phyloP scores from a whole-genome alignment of 2,888 invertebrate species.

The Rhagonycha fulva region DNA sequence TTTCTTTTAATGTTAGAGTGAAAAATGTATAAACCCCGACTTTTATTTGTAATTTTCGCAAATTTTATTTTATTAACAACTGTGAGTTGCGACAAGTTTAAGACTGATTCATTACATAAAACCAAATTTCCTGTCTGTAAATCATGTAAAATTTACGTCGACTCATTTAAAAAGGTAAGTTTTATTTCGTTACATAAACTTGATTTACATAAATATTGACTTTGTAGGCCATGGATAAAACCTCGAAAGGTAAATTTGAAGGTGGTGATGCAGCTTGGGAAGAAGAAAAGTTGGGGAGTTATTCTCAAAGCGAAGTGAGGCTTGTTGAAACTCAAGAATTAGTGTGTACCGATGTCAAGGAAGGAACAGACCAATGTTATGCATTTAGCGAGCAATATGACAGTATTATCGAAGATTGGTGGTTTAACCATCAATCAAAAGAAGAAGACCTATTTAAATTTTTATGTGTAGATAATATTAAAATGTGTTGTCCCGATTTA shows the following conservation, averaged over 20 bases:
- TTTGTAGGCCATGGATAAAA: constrained; percentile 74
- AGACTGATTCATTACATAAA: constrained; percentile 36
- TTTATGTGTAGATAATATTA: constrained; percentile 78
- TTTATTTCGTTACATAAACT: not conserved
- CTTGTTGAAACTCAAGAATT: constrained; percentile 89
- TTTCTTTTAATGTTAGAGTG: not conserved
- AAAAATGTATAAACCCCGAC: not conserved
- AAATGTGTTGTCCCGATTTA: constrained; percentile 82
- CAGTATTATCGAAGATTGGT: constrained; percentile 84
- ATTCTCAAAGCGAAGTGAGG: constrained; percentile 86
- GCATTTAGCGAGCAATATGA: constrained; percentile 84
- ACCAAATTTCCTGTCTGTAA: constrained; percentile 75
- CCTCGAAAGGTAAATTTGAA: constrained; percentile 85
- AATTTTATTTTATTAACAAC: not conserved
- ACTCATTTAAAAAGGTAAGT: constrained; percentile 70
- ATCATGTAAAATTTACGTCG: constrained; percentile 73
- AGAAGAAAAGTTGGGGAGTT: constrained; percentile 81
- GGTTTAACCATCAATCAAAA: constrained; percentile 66
- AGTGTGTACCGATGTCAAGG: constrained; percentile 76
- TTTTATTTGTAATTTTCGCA: not conserved
- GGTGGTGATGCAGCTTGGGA: constrained; percentile 96
- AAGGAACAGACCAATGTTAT: constrained; percentile 80
- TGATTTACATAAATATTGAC: constrained; percentile 6
- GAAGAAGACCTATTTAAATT: constrained; percentile 66
- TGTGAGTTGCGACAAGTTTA: constrained; percentile 9